A percentile compares a stretch with the other conserved stretches of the same genome.
phyloP scores from a whole-genome alignment of 1,140 invertebrate species.

The Pseudomyrmex concolor region DNA sequence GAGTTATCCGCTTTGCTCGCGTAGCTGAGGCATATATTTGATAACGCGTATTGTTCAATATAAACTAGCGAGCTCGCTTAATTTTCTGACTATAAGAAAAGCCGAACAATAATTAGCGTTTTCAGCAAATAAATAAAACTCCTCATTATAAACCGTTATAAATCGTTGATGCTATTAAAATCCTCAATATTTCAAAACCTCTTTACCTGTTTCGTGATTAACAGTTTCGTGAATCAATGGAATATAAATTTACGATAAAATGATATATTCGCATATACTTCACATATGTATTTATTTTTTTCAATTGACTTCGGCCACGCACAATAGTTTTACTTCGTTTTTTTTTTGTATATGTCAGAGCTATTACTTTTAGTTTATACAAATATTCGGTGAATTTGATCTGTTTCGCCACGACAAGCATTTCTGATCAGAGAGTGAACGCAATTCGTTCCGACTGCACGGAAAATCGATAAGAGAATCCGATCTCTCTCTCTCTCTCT shows the following conservation, averaged over 20 bases:
- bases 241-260: not conserved
- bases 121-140: conserved; percentile 7
- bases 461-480: conserved; percentile 3
- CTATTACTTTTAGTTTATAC: not conserved
- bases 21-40: not conserved
- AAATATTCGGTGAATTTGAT: not conserved
- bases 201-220: not conserved
- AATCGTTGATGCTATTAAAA: not conserved
- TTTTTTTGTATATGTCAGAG: not conserved
- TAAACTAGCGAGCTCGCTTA: not conserved
- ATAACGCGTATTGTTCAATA: not conserved
- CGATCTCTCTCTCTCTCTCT: not conserved
- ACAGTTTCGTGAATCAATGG: not conserved
- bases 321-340: not conserved
- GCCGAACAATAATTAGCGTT: not conserved
- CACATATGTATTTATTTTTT: not conserved
- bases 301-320: not conserved
- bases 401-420: not conserved
- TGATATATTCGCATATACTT: not conserved
- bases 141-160: not conserved
- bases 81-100: not conserved
- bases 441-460: not conserved
- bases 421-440: not conserved
- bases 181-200: not conserved
- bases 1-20: too few relatives aligned